Percentiles rank a stretch among this genome's conserved stretches.
Conservation (phyloP, 2,888 invertebrate species). For the Parasteatoda lunata region DNA sequence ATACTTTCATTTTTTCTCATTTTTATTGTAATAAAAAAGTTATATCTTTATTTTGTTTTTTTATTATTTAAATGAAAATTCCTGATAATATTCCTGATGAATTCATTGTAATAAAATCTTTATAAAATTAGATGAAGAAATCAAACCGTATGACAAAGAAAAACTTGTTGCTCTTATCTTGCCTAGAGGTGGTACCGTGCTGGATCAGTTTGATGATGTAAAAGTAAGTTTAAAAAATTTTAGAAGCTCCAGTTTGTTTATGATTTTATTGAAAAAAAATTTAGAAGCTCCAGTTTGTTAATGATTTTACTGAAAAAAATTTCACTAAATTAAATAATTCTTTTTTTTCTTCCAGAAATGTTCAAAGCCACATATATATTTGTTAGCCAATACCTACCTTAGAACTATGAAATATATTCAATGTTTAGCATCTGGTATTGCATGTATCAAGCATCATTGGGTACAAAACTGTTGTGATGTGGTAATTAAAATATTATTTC, state of each 20-base stretch:
- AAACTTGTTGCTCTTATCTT: constrained; percentile 72
- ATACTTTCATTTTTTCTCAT: too few species aligned
- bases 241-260: background rate
- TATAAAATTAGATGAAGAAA: constrained; percentile 26
- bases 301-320: background rate
- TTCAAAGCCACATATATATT: constrained; percentile 70
- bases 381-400: constrained; percentile 73
- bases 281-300: too few species aligned
- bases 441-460: constrained; percentile 79
- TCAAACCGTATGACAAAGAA: constrained; percentile 73
- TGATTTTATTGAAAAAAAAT: background rate
- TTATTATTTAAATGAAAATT: too few species aligned
- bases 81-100: background rate
- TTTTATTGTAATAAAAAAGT: too few species aligned
- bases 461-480: constrained; percentile 79
- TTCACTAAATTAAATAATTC: background rate
- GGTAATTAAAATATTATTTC: constrained; percentile 71
- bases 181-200: constrained; percentile 72
- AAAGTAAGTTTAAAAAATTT: constrained; percentile 51
- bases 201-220: constrained; percentile 70
- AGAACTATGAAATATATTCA: constrained; percentile 74
- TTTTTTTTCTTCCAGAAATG: constrained; percentile 52
- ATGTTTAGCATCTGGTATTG: constrained; percentile 72
- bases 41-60: too few species aligned
- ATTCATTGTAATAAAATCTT: background rate